These are phyloP conservation scores for Aldabrachelys gigantea DNA, from an alignment of 2,113 vertebrate species.

Conservation along the genomic window DNA sequence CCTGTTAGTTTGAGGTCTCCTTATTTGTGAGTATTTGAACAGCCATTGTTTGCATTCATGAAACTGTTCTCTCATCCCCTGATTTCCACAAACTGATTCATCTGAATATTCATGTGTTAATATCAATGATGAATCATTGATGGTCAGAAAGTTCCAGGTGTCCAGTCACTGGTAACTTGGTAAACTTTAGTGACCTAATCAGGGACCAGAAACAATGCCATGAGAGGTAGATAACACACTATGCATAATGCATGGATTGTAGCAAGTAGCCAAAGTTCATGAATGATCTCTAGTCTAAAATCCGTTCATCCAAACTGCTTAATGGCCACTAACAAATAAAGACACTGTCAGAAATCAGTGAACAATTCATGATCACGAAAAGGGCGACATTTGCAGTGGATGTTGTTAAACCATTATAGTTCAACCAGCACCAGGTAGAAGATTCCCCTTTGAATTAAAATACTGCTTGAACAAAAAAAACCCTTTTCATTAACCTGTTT, in stretches of 20 bases:
- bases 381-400: neutral
- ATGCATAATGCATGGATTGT: rapidly evolving
- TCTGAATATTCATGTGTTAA: neutral
- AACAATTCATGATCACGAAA: neutral
- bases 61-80: neutral
- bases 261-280: neutral
- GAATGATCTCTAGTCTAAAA: neutral
- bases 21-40: conserved; percentile 25
- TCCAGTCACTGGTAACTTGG: neutral
- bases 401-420: neutral
- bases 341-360: neutral
- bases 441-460: neutral
- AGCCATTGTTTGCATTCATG: neutral
- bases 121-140: neutral
- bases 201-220: rapidly evolving
- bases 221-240: neutral
- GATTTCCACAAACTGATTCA: neutral
- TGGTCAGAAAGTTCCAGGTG: neutral
- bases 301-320: neutral
- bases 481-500: neutral
- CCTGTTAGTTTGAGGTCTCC: neutral
- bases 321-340: neutral
- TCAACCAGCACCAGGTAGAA: neutral
- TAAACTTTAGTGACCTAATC: neutral
- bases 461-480: neutral